These are phyloP conservation scores for Meiosimyza decipiens DNA, from an alignment of 2,888 invertebrate species.

Conservation along the genomic window DNA sequence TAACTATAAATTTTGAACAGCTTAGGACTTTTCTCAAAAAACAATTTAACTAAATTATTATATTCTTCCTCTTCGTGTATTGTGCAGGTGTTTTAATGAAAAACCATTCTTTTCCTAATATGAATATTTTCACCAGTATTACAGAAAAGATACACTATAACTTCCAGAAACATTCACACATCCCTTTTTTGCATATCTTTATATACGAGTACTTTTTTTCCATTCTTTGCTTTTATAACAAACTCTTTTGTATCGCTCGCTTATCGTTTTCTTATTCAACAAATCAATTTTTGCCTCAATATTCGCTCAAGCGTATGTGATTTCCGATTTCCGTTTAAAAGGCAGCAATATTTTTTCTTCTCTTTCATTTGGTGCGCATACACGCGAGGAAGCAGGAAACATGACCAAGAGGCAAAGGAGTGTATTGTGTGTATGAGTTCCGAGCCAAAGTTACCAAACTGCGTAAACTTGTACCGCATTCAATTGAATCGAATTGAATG, in stretches of 20 bases:
- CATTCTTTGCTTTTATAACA: background rate
- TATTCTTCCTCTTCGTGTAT: too few species aligned
- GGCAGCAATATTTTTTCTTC: background rate
- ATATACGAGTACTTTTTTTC: constrained; percentile 5
- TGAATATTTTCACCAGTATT: background rate
- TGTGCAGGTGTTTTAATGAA: too few species aligned
- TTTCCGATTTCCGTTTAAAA: constrained; percentile 28
- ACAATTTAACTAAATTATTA: too few species aligned
- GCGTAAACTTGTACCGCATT: constrained; percentile 8
- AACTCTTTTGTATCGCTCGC: background rate
- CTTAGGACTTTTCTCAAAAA: too few species aligned
- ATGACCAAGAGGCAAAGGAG: background rate
- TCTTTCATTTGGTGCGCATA: background rate
- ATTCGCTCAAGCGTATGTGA: constrained; percentile 31
- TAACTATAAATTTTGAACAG: too few species aligned
- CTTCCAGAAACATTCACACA: background rate
- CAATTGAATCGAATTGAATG: background rate
- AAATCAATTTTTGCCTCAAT: constrained; percentile 26
- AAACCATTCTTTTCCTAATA: background rate
- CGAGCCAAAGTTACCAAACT: constrained; percentile 12
- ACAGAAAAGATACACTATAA: background rate
- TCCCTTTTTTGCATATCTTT: background rate
- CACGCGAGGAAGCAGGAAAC: background rate
- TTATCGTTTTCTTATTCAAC: constrained; percentile 10
- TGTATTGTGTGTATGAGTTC: background rate